Evolutionary conservation across 2,797 vertebrate genomes (phyloP).

Genomic region (Eulemur mongoz): DNA sequence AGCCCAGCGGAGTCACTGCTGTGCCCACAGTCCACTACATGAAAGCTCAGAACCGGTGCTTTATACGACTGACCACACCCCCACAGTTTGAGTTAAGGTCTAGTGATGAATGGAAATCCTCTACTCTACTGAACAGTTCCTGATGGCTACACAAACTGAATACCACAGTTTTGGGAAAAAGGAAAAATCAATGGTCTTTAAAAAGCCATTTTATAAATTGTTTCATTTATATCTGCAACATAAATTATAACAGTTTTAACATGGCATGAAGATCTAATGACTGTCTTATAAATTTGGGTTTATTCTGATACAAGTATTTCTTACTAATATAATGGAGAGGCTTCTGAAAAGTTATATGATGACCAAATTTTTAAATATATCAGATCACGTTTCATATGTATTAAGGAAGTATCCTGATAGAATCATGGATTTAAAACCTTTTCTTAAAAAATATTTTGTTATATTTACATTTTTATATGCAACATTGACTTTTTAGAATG

Average conservation of each 20-base stretch:
- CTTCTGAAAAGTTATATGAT: neutral
- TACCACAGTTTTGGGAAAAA: neutral
- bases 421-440: neutral
- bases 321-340: neutral
- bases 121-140: neutral
- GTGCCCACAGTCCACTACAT: neutral
- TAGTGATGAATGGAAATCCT: neutral
- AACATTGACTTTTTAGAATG: neutral
- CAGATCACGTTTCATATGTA: neutral
- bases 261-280: neutral
- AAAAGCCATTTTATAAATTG: neutral
- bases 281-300: neutral
- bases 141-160: neutral
- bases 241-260: neutral
- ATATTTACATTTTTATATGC: neutral
- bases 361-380: neutral
- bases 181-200: neutral
- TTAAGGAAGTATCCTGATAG: neutral
- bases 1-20: conserved; percentile 31
- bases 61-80: too few species aligned
- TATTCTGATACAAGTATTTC: neutral
- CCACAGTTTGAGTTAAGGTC: neutral
- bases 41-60: neutral
- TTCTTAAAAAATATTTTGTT: neutral
- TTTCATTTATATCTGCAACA: neutral